Evolutionary conservation across 2,113 vertebrate species (phyloP), one percentile per base, ranked within the genome.

Genomic region (Platanista minor): DNA sequence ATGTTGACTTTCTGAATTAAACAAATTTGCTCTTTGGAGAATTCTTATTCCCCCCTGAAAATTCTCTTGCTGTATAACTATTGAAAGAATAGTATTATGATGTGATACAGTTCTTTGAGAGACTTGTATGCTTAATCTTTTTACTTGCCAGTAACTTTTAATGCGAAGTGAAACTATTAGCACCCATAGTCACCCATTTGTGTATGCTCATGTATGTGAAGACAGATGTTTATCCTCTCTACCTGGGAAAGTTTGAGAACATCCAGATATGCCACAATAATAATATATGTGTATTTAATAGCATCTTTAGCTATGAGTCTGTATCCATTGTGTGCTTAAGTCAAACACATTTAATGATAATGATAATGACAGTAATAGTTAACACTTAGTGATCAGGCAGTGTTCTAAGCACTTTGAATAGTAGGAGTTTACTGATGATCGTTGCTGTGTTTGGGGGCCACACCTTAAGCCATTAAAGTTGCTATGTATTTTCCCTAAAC

Each of bases 1-100:
- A 62, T 92, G 54, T 41, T 91, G 77, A 83, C 62, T 96, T 92
- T 88, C 91, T 83, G 67, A 92, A 54, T 81, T 71, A 84, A 92
- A 87, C 64, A 81, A 27, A 33, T 36, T 93, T 96, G 7, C 46
- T 71, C 20, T 88, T 43, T 89, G 82, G 29, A 67, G 36, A 72
- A 81, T 86, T 91, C 33, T 92, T 78, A 39, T 36, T 95, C 46
- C 49, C 46, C 49, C 95, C n/a, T 82, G 46, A 23, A 87, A 69
- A 74, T 64, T 29, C 3, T 41, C 15, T 46, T 95, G 31, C 77
- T 90, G 7, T 43, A 12, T 78, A 20, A 82, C 49, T 82, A 17
- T 52, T 93, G 20, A 33, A n/a, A 78, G 69, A 85, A 39, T 41
- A 13, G 29, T 66, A 43, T 41, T 64, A 25, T 29, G 33, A 2